A percentile compares a stretch with the other conserved stretches of the same genome.
phyloP scores from a whole-genome alignment of 2,797 vertebrate species.

The Podarcis siculus region DNA sequence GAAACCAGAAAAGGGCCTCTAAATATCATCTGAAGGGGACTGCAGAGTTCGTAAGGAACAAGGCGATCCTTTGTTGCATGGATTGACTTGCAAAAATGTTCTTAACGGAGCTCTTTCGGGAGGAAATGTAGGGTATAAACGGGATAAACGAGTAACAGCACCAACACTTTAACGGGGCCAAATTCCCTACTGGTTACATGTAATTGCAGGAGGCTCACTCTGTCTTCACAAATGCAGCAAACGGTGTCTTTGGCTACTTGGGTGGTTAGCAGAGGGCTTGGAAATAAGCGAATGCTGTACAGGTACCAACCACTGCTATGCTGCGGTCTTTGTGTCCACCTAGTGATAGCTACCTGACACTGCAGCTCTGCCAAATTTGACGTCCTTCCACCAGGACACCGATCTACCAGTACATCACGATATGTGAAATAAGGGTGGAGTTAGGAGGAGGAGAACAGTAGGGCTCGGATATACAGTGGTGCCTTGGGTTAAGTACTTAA shows the following conservation, averaged over 20 bases:
- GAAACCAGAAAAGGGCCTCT: neutral
- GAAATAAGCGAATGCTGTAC: neutral
- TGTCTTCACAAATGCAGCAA: neutral
- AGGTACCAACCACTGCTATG: constrained; percentile 19
- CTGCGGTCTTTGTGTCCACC: constrained; percentile 72
- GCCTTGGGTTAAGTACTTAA: too few relatives aligned
- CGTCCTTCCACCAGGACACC: neutral
- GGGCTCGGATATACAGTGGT: too few relatives aligned
- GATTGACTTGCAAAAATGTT: neutral
- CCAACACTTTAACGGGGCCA: too few relatives aligned
- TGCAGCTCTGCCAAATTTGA: constrained; percentile 50
- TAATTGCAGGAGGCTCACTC: neutral
- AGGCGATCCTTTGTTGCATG: neutral
- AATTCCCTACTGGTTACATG: neutral
- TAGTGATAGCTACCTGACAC: constrained; percentile 68
- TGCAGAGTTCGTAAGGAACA: neutral
- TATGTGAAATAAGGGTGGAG: too few relatives aligned
- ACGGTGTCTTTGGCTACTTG: neutral
- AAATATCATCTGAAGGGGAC: neutral
- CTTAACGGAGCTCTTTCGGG: neutral
- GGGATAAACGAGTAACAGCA: too few relatives aligned
- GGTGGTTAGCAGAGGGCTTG: neutral
- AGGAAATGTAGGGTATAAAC: neutral
- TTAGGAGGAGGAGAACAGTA: too few relatives aligned
- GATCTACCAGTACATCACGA: too few relatives aligned